A percentile compares a stretch with the other conserved stretches of the same genome.
Conservation (phyloP, 2,888 invertebrate species). For the Pelosia muscerda region DNA sequence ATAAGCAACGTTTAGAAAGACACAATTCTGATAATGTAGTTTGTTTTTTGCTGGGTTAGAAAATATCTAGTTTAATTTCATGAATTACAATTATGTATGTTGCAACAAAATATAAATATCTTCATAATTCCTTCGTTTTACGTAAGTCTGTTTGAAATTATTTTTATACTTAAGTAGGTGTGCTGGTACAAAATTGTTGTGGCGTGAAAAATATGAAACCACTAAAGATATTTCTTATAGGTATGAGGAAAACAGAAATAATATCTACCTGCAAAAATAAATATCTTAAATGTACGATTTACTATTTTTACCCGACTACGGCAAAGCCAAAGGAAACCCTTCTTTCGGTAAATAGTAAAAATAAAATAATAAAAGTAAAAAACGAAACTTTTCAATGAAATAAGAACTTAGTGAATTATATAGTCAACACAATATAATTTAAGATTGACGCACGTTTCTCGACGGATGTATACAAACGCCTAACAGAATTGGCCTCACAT, state of each 20-base stretch:
- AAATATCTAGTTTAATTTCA: not conserved
- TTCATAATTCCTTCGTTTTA: constrained; percentile 1
- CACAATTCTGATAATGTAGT: not conserved
- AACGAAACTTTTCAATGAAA: constrained; percentile 23
- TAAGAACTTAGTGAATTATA: constrained; percentile 52
- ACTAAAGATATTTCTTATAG: not conserved
- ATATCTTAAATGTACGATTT: not conserved
- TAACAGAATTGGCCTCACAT: constrained; percentile 65
- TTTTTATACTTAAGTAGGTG: not conserved
- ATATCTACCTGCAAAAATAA: not conserved
- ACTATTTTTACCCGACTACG: not conserved
- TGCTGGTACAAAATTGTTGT: not conserved
- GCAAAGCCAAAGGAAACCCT: too few species aligned
- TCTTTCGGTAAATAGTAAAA: too few species aligned
- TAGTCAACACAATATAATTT: constrained; percentile 67
- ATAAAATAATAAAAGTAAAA: too few species aligned
- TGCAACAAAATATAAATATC: not conserved
- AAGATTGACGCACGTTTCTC: constrained; percentile 69
- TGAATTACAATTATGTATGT: constrained; percentile 3
- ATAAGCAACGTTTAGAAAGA: too few species aligned
- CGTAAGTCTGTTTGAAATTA: constrained; percentile 4
- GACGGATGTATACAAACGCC: constrained; percentile 82
- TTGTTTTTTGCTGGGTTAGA: not conserved
- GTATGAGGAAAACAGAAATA: not conserved
- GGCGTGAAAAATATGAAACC: not conserved